Evolutionary conservation across 1,140 invertebrate species (phyloP), one percentile per base, ranked within the genome.

Genomic region (Diabrotica virgifera): DNA sequence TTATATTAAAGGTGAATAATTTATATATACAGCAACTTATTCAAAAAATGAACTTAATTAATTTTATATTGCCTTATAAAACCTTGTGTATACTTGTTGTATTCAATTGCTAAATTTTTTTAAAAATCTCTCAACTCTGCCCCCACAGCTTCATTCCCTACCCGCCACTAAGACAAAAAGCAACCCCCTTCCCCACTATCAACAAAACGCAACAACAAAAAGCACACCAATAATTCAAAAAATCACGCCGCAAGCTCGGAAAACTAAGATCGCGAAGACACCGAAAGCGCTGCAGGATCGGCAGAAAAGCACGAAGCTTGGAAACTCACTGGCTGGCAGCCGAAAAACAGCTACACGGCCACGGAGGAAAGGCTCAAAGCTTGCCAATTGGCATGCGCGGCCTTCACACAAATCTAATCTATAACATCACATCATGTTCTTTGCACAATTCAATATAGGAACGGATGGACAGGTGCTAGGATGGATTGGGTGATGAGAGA

Each of bases 341-440:
- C 64, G 53, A 65, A 67, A 70, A 67, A 59, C 62, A 65, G 64
- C 54, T 52, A 50, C 50, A 24, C 40, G 40, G 53, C 53, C 24
- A 36, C 57, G 12, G 57, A 11, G 37, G 36, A 38, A 50, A 12
- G 36, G 36, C 57, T 36, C 40, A 46, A 46, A 52, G 50, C 67
- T 65, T 69, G 67, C 68, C 70, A 75, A 73, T 72, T 75, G 75
- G 69, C 75, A 76, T 76, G 75, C 75, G 75, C 75, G 68, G 53
- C 72, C 50, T 71, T 46, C 65, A 64, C 63, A 65, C 67, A 72
- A 75, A 76, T 75, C 73, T 75, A 76, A 76, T 76, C 75, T 76
- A 76, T 76, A 76, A 75, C 70, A 76, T 76, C 73, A 75, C 72
- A 75, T 73, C 66, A 70, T 67, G 69, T 65, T 59, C 69, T 63